Conservation (phyloP, 1,140 invertebrate species). For the Panulirus ornatus region DNA sequence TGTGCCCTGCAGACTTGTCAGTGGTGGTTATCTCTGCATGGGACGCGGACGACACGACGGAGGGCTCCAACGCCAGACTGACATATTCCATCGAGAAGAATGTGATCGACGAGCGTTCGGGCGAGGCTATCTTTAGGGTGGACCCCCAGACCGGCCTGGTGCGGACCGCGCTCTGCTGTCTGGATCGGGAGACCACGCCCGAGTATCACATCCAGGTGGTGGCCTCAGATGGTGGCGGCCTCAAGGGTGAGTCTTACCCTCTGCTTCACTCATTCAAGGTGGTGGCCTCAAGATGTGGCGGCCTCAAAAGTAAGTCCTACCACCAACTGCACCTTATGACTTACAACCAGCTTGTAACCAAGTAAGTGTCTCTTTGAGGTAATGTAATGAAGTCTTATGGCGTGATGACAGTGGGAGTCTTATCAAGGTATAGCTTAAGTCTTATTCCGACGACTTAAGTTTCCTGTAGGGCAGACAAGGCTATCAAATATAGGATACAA, state of each 20-base stretch:
- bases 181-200: slow-evolving; percentile 2
- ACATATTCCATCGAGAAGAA: slow-evolving; percentile 34
- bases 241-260: slow-evolving; percentile 28
- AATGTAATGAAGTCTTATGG: no score
- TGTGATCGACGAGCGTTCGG: slow-evolving; percentile 28
- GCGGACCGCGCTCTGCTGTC: slow-evolving; percentile 18
- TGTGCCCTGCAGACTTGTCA: not conserved
- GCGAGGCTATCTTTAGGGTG: slow-evolving; percentile 20
- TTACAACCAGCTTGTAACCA: no score
- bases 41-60: slow-evolving; percentile 21
- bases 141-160: slow-evolving; percentile 22
- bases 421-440: no score
- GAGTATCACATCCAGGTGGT: slow-evolving; percentile 18
- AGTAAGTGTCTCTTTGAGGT: no score
- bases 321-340: no score
- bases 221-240: slow-evolving; percentile 17
- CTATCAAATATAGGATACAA: no score
- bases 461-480: no score
- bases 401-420: no score
- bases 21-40: slow-evolving; percentile 1
- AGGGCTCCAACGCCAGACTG: slow-evolving; percentile 32
- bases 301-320: no score
- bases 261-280: no score
- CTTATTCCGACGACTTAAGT: no score
- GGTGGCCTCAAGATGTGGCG: no score